Evolutionary conservation across 2,113 vertebrate genomes (phyloP).

Genomic region (Montifringilla adamsi): DNA sequence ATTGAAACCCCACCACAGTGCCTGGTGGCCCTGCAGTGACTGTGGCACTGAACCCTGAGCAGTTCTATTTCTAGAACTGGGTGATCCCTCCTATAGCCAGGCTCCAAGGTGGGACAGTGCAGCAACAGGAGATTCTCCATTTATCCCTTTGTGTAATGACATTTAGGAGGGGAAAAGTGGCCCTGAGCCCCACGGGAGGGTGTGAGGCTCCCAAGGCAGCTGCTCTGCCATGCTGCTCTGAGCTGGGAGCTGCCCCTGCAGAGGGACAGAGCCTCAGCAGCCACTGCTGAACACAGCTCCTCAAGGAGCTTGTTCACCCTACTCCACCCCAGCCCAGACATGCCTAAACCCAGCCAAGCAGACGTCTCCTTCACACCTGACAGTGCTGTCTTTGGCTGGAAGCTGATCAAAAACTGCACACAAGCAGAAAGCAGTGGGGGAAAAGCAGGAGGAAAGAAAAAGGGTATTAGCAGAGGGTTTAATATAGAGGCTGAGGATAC

Average conservation of each 20-base stretch:
- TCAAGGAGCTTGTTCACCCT: neutral
- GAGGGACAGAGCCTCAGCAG: neutral
- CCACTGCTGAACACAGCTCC: neutral
- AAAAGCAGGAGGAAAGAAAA: neutral
- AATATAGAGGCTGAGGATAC: neutral
- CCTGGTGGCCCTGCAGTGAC: neutral
- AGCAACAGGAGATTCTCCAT: neutral
- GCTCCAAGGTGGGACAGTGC: neutral
- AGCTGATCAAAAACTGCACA: neutral
- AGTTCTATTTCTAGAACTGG: neutral
- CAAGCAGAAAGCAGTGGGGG: neutral
- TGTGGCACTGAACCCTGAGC: neutral
- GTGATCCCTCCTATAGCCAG: neutral
- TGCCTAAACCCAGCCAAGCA: neutral
- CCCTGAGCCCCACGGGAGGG: accelerated
- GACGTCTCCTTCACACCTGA: neutral
- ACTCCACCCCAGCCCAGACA: accelerated
- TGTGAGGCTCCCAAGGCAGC: neutral
- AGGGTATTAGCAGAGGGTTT: neutral
- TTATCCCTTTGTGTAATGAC: neutral
- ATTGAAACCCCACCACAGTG: neutral
- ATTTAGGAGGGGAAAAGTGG: neutral
- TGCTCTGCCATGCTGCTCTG: neutral
- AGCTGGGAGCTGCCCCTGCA: neutral
- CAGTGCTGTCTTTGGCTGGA: neutral